Percentiles rank a stretch among this genome's conserved stretches.
Evolutionary conservation across 2,888 invertebrate genomes (phyloP).

Genomic region (Coenonympha glycerion): DNA sequence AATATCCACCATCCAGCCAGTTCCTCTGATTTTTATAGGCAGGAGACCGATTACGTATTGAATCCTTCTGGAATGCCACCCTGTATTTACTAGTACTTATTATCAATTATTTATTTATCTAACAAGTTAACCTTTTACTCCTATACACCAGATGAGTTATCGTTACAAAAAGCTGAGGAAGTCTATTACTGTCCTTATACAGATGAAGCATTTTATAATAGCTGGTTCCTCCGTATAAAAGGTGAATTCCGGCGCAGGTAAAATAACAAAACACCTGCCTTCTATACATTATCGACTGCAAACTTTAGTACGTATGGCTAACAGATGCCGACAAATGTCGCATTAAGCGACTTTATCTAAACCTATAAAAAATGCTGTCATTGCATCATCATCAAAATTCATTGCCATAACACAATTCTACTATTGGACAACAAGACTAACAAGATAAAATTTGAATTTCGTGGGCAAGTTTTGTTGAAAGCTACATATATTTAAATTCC

Average conservation of each 20-base stretch:
- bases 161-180: background rate
- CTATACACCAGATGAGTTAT: background rate
- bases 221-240: conserved; percentile 1
- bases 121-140: background rate
- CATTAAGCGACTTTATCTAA: conserved; percentile 4
- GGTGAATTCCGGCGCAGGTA: background rate
- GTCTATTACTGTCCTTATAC: conserved; percentile 6
- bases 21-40: too few species aligned
- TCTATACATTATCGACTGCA: background rate
- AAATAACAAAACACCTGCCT: conserved; percentile 2
- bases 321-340: conserved; percentile 3
- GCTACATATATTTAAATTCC: too few species aligned
- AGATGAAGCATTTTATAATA: conserved; percentile 7
- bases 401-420: background rate
- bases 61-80: too few species aligned
- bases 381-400: too few species aligned
- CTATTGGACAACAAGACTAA: background rate
- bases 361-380: background rate
- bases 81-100: too few species aligned
- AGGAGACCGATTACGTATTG: too few species aligned
- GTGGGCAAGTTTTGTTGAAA: too few species aligned
- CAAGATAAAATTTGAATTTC: too few species aligned
- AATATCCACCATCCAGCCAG: too few species aligned
- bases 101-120: too few species aligned
- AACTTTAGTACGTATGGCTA: background rate